Evolutionary conservation across 2,113 vertebrate species (phyloP).

Genomic region (Carettochelys insculpta): DNA sequence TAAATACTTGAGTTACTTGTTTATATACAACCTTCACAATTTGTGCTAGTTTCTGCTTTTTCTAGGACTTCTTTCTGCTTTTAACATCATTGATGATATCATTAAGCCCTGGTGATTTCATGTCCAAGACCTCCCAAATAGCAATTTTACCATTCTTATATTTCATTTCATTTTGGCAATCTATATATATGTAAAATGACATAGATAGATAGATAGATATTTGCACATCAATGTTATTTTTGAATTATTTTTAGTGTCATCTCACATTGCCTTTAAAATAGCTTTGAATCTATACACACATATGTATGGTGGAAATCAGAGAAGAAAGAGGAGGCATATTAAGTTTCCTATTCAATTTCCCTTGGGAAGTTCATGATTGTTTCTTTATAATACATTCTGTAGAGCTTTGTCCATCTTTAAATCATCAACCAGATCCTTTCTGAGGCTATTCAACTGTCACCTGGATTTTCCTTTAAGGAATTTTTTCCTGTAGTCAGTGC

Average conservation of each 20-base stretch:
- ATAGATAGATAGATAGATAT: too few relatives aligned
- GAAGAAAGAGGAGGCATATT: not conserved
- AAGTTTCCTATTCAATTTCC: not conserved
- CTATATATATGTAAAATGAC: not conserved
- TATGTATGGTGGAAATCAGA: not conserved
- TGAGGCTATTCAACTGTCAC: not conserved
- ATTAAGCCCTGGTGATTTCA: too few relatives aligned
- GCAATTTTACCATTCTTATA: not conserved
- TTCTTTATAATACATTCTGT: not conserved
- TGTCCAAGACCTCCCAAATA: not conserved
- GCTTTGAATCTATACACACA: not conserved
- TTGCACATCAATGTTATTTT: not conserved
- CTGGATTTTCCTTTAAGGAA: not conserved
- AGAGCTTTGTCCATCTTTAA: not conserved
- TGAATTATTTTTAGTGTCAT: conserved; percentile 11
- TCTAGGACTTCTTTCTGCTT: too few relatives aligned
- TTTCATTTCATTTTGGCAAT: not conserved
- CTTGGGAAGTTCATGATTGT: not conserved
- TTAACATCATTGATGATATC: too few relatives aligned
- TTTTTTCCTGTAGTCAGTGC: not conserved
- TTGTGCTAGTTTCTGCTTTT: too few relatives aligned
- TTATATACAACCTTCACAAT: too few relatives aligned
- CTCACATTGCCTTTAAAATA: conserved; percentile 5
- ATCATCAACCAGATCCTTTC: not conserved
- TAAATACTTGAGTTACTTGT: too few relatives aligned